Base-by-base conservation (phyloP, 2,888 invertebrate genomes). In the Octonoba sinensis region DNA sequence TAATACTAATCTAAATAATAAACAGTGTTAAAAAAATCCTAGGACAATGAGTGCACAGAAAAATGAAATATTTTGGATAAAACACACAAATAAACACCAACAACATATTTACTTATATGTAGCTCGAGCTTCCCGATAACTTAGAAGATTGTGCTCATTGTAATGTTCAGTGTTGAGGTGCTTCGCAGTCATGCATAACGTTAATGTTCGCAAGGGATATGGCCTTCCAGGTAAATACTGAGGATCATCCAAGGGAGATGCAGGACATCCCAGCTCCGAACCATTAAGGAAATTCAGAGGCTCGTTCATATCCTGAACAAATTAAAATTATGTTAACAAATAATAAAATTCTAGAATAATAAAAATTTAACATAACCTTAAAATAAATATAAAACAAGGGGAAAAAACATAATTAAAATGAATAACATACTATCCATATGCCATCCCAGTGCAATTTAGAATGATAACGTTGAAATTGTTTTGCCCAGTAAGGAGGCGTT, bases 251-350 rank as follows among this genome's bases (percentile, higher is more conserved):
- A 92, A 89, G 0, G 87, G 83, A 65, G 90, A 90, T 60, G 88
- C 86, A 1, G 90, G 89, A 86, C 93, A 93, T 1, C 92, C 92
- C 22, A 51, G 16, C 2, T 13, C 4, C 2, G 75, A 59, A 1
- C 82, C 82, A 60, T 82, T 76, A 16, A 51, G 89, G 89, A 95
- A 95, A 89, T 95, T 95, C 0, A 94, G 93, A 0, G 95, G 94
- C 87, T 95, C 95, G 89, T 95, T 95, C 95, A 95, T 95, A 87
- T 95, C 94, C 93, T 93, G 65, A 8, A 84, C 64, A 56, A 24
- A 64, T 46, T 49, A 71, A 18, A 46, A 8, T n/a, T n/a, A 57
- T 44, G n/a, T 27, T 3, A 65, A 18, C 49, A 65, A 4, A 20
- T 49, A 13, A 11, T 36, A 36, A 36, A 36, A 36, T 36, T 57